These are phyloP conservation scores for Lasioglossum leucozonium DNA, from an alignment of 2,888 invertebrate genomes.

Conservation along the genomic window DNA sequence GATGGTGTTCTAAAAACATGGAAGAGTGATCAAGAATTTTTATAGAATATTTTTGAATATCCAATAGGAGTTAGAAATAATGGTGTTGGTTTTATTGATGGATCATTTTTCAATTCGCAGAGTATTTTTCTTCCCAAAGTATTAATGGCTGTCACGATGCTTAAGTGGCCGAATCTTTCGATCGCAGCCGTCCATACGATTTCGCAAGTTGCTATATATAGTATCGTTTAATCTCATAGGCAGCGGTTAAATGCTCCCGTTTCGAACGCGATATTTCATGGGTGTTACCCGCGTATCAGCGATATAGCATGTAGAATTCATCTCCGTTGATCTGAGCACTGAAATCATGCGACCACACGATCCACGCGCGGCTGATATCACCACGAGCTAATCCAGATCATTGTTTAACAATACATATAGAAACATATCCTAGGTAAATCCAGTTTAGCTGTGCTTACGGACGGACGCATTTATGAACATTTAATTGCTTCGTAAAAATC, in stretches of 20 bases:
- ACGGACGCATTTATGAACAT: not conserved
- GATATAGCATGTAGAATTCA: not conserved
- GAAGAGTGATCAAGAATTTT: not conserved
- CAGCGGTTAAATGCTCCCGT: not conserved
- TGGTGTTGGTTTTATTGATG: not conserved
- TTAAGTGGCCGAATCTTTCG: not conserved
- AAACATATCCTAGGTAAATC: not conserved
- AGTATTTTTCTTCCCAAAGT: not conserved
- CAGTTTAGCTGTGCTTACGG: not conserved
- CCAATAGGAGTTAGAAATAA: not conserved
- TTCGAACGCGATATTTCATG: conserved; percentile 15
- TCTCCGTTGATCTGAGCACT: not conserved
- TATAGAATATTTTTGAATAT: not conserved
- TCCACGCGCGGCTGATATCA: not conserved
- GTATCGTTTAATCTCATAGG: not conserved
- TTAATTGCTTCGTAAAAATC: not conserved
- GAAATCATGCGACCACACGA: not conserved
- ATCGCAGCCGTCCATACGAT: not conserved
- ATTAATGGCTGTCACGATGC: not conserved
- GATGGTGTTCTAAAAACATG: not conserved
- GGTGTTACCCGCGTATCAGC: conserved; percentile 14
- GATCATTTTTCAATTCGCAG: not conserved
- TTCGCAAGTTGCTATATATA: conserved; percentile 20
- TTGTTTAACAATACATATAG: not conserved
- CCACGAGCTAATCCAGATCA: not conserved